Percentiles rank a stretch among this genome's conserved stretches.
These are phyloP conservation scores for Triplophysa dalaica DNA, from an alignment of 2,113 vertebrate species.

Conservation along the genomic window DNA sequence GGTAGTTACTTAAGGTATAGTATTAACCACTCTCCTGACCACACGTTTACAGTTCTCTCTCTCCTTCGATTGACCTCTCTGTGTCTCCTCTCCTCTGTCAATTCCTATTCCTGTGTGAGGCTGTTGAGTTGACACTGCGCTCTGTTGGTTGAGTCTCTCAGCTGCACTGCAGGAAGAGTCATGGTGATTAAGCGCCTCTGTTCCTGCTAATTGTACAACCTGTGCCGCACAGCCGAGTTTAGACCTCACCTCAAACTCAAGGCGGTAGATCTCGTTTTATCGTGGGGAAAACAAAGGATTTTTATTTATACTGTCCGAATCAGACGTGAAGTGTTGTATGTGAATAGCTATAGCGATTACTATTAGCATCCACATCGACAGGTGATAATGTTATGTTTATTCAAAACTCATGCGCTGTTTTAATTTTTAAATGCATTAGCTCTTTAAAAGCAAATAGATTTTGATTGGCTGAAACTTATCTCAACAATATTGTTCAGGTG, in stretches of 20 bases:
- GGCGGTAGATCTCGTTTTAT: not conserved
- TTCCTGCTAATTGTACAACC: not conserved
- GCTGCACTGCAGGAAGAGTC: slow-evolving; percentile 4
- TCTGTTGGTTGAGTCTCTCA: slow-evolving; percentile 11
- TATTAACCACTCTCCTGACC: slow-evolving; percentile 14
- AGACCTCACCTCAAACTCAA: not conserved
- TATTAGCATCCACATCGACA: too few relatives aligned
- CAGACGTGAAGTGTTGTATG: too few relatives aligned
- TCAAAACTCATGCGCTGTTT: too few relatives aligned
- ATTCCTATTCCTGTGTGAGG: not conserved
- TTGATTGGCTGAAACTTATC: too few relatives aligned
- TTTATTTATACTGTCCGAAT: not conserved
- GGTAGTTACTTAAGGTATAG: slow-evolving; percentile 83
- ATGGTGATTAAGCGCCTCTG: not conserved
- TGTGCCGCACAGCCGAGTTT: not conserved
- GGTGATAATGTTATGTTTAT: too few relatives aligned
- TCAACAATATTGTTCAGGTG: too few relatives aligned
- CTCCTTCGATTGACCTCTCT: not conserved
- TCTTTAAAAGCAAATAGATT: too few relatives aligned
- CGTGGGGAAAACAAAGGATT: not conserved
- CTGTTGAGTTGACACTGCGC: slow-evolving; percentile 12
- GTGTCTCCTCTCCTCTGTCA: not conserved
- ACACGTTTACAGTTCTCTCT: slow-evolving; percentile 18
- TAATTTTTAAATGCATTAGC: too few relatives aligned
- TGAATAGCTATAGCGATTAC: too few relatives aligned